These are phyloP conservation scores for Sericinus montela DNA, from an alignment of 2,888 invertebrate species.

Conservation along the genomic window DNA sequence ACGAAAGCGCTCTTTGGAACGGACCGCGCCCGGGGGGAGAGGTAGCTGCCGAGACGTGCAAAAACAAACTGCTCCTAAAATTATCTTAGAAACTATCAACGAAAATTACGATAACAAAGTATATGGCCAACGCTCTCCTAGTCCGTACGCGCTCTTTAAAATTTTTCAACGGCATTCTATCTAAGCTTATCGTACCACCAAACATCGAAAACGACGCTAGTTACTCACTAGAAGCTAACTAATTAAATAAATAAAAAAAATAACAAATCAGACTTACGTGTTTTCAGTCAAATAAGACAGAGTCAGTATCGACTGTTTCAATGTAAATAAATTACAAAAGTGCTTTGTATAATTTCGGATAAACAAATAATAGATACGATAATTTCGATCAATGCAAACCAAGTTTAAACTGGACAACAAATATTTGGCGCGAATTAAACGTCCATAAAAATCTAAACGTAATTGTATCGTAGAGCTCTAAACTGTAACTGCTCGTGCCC, in stretches of 20 bases:
- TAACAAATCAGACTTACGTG: slow-evolving; percentile 27
- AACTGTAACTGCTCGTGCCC: slow-evolving; percentile 3
- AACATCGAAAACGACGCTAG: slow-evolving; percentile 2
- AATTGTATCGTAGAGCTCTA: slow-evolving; percentile 9
- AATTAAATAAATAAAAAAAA: slow-evolving; percentile 1
- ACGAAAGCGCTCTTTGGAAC: slow-evolving; percentile 67
- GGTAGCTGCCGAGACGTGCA: slow-evolving; percentile 19
- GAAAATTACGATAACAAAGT: slow-evolving; percentile 29
- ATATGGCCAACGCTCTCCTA: slow-evolving; percentile 31
- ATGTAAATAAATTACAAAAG: not conserved
- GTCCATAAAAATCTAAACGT: not conserved
- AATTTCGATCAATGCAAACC: slow-evolving; percentile 45
- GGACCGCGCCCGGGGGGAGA: slow-evolving; percentile 47
- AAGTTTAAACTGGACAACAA: slow-evolving; percentile 29
- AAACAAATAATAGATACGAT: slow-evolving; percentile 22
- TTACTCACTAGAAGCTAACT: not conserved
- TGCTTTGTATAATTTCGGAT: slow-evolving; percentile 1
- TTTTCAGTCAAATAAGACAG: slow-evolving; percentile 21
- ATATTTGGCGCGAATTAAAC: slow-evolving; percentile 23
- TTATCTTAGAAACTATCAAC: slow-evolving; percentile 32
- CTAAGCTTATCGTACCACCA: not conserved
- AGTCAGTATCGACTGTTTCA: slow-evolving; percentile 1
- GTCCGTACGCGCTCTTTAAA: not conserved
- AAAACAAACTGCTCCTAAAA: slow-evolving; percentile 24
- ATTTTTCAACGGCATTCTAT: not conserved